Evolutionary conservation across 2,797 vertebrate species (phyloP).

Genomic region (Clangula hyemalis): DNA sequence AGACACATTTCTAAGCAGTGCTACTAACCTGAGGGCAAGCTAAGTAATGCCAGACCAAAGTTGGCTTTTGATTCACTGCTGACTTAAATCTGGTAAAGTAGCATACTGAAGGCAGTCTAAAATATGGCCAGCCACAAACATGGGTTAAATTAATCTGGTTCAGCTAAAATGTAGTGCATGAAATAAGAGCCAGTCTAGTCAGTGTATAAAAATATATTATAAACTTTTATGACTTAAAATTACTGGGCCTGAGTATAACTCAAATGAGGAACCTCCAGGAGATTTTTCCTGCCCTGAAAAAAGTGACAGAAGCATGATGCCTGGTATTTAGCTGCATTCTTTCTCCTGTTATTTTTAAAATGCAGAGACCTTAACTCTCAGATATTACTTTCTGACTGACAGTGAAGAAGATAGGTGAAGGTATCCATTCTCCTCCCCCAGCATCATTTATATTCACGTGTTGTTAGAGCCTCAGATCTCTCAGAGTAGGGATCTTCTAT

Average conservation of each 20-base stretch:
- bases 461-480: rapidly evolving
- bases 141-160: conserved; percentile 48
- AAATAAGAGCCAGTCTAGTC: conserved; percentile 39
- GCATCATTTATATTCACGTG: rapidly evolving
- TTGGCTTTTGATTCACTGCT: conserved; percentile 45
- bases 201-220: conserved; percentile 32
- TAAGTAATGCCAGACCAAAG: conserved; percentile 7
- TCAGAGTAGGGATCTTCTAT: background rate
- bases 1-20: conserved; percentile 25
- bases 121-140: conserved; percentile 36
- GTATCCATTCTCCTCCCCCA: background rate
- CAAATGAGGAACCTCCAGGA: background rate
- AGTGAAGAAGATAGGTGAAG: background rate
- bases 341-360: background rate
- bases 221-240: conserved; percentile 31
- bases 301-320: background rate
- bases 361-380: background rate
- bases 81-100: conserved; percentile 43
- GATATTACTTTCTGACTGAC: background rate
- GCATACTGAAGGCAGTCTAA: conserved; percentile 34
- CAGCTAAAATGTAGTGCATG: conserved; percentile 13
- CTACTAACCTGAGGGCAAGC: conserved; percentile 12
- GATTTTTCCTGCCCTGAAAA: background rate
- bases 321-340: background rate
- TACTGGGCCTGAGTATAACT: background rate